Conservation (phyloP, 2,888 invertebrate species). For the Lasioglossum villosulum region DNA sequence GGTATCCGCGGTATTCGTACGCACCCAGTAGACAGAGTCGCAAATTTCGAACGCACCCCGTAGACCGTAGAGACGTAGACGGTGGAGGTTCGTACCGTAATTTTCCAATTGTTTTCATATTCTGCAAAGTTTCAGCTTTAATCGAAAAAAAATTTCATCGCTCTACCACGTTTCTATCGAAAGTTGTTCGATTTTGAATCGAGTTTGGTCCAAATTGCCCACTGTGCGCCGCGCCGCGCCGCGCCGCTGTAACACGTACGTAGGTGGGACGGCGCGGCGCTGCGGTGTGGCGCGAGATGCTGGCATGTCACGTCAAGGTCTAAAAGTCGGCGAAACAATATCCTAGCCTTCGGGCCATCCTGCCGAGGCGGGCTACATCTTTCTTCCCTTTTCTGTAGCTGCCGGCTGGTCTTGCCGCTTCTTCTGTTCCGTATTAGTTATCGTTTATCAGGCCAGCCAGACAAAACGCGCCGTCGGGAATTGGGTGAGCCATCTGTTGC, state of each 20-base stretch:
- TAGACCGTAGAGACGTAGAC: neutral
- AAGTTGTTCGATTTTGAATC: no score
- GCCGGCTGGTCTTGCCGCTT: conserved; percentile 47
- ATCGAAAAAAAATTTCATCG: no score
- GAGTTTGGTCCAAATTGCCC: no score
- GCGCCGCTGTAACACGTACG: conserved; percentile 16
- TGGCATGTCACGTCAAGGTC: conserved; percentile 72
- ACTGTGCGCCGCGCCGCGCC: no score
- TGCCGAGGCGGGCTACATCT: conserved; percentile 39
- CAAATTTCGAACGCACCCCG: conserved; percentile 25
- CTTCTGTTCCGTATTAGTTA: conserved; percentile 81
- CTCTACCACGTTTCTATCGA: no score
- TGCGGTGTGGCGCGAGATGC: conserved; percentile 57
- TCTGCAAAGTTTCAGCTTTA: no score
- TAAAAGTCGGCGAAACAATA: conserved; percentile 82
- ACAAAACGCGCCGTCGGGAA: conserved; percentile 77
- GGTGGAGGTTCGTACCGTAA: no score
- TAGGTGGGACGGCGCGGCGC: conserved; percentile 42
- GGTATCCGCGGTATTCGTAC: neutral
- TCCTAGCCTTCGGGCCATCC: conserved; percentile 66
- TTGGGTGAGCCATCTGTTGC: conserved; percentile 84
- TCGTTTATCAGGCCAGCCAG: conserved; percentile 81
- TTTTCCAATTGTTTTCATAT: no score
- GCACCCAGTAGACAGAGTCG: neutral
- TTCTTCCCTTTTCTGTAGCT: conserved; percentile 57